phyloP scores from a whole-genome alignment of 2,797 vertebrate species.

The Hephaestus fuliginosus region DNA sequence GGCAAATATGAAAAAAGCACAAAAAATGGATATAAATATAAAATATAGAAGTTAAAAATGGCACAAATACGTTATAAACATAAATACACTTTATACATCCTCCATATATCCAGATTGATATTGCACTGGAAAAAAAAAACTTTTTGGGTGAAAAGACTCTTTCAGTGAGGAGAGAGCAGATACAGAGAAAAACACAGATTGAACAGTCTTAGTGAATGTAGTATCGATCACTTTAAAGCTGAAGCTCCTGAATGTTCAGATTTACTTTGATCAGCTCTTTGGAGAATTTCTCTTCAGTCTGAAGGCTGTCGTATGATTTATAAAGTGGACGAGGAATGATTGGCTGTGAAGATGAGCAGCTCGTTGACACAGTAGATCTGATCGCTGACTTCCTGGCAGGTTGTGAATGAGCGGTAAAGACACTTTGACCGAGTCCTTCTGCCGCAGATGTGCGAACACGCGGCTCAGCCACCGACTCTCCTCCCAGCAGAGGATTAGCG shows the following conservation, averaged over 20 bases:
- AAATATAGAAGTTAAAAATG: too few species aligned
- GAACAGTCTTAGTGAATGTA: background rate
- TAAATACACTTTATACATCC: too few species aligned
- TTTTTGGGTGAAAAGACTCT: too few species aligned
- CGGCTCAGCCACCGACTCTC: constrained; percentile 16
- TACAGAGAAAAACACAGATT: too few species aligned
- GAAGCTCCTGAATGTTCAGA: background rate
- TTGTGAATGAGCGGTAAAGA: constrained; percentile 39
- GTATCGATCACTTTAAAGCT: background rate
- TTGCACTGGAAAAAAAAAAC: too few species aligned
- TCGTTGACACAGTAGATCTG: background rate
- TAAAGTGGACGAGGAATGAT: background rate
- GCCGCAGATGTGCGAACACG: constrained; percentile 52
- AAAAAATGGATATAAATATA: too few species aligned
- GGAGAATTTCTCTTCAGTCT: background rate
- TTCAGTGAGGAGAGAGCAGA: too few species aligned
- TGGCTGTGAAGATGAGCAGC: background rate
- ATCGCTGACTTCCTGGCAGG: background rate
- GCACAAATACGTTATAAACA: too few species aligned
- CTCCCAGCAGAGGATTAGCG: constrained; percentile 50
- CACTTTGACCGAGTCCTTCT: constrained; percentile 11
- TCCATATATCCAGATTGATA: too few species aligned
- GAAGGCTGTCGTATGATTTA: background rate
- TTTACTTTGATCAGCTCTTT: background rate
- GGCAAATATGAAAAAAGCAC: too few species aligned